These are phyloP conservation scores for Cataglyphis albicans DNA, from an alignment of 2,888 invertebrate species.

Conservation along the genomic window DNA sequence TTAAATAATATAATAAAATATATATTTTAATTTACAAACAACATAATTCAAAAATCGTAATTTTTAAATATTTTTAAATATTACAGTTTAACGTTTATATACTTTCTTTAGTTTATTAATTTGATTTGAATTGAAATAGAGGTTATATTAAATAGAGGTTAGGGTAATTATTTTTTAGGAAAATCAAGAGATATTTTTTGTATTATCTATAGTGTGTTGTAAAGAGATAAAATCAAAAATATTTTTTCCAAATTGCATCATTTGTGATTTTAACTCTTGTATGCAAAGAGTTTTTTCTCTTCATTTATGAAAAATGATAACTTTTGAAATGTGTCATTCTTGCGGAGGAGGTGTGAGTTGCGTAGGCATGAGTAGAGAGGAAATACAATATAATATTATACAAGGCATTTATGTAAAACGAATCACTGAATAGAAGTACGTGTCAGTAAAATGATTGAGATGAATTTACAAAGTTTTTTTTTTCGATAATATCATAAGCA, in stretches of 20 bases:
- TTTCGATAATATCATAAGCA: not conserved
- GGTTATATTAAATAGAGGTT: slow-evolving; percentile 6
- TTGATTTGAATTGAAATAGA: not conserved
- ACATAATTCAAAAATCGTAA: not conserved
- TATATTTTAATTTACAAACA: not conserved
- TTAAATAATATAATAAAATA: not conserved
- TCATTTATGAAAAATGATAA: not conserved
- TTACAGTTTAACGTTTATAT: not conserved
- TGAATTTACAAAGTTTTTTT: not conserved
- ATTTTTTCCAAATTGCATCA: not conserved
- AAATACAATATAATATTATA: slow-evolving; percentile 2
- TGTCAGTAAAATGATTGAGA: not conserved
- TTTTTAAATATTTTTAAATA: not conserved
- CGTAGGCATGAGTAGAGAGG: slow-evolving; percentile 15
- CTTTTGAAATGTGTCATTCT: not conserved
- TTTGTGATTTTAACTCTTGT: not conserved
- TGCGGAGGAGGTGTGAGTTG: not conserved
- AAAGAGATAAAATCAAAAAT: not conserved
- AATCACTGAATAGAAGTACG: slow-evolving; percentile 10
- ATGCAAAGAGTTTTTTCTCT: not conserved
- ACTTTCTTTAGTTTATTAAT: not conserved
- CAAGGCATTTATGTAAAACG: slow-evolving; percentile 21
- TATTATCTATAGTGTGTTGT: not conserved
- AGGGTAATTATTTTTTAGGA: not conserved
- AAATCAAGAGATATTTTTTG: not conserved